Percentiles rank a stretch among this genome's conserved stretches.
Conservation (phyloP, 2,113 vertebrate species). For the Thinocorus orbignyianus region DNA sequence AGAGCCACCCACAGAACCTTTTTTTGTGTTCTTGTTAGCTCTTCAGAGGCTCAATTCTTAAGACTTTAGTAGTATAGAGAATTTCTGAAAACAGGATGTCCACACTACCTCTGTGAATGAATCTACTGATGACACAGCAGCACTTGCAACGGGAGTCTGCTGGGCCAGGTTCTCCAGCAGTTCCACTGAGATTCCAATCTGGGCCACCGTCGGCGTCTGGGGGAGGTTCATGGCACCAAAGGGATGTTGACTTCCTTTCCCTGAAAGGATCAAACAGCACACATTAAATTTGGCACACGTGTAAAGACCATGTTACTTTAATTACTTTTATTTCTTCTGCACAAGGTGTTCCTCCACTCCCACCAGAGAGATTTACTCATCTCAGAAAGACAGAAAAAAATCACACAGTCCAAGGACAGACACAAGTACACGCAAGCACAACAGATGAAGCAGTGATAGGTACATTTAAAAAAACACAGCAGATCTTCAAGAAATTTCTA, state of each 20-base stretch:
- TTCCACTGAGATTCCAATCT: slow-evolving; percentile 96
- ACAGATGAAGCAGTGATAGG: neutral
- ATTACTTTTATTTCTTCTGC: rapidly evolving
- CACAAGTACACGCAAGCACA: neutral
- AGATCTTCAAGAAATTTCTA: neutral
- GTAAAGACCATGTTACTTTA: neutral
- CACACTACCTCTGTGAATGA: slow-evolving; percentile 87
- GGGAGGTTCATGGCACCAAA: slow-evolving; percentile 86
- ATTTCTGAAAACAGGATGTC: neutral
- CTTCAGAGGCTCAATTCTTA: neutral
- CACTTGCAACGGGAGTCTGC: slow-evolving; percentile 88
- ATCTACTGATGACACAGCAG: slow-evolving; percentile 88
- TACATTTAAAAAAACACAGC: neutral
- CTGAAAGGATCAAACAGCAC: slow-evolving; percentile 68
- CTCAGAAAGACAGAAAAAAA: neutral
- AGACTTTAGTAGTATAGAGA: neutral
- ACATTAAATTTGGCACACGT: neutral
- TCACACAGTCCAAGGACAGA: neutral
- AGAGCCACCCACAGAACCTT: neutral
- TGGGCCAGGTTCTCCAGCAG: slow-evolving; percentile 88
- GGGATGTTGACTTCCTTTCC: slow-evolving; percentile 87
- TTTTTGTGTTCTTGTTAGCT: neutral
- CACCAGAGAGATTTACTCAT: neutral
- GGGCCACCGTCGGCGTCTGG: slow-evolving; percentile 84
- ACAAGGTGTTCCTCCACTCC: neutral